Base-by-base conservation (phyloP, 2,888 invertebrate species). In the Mythimna pallens region DNA sequence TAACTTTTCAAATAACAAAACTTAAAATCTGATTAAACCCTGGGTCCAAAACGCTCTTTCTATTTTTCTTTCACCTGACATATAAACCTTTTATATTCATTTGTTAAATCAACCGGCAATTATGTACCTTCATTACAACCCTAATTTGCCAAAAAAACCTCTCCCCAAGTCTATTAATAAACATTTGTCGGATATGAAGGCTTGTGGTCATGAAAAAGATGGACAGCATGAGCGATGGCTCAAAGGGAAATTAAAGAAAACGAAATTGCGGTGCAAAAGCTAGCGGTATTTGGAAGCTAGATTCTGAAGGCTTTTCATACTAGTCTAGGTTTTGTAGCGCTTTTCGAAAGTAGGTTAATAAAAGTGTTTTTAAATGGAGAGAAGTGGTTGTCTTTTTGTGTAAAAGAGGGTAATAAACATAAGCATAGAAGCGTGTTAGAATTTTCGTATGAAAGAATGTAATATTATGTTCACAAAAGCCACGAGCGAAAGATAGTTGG, bases 221-320 rank as follows among this genome's bases (percentile, higher is more conserved):
- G 85, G 91, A 89, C 91, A 90, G 81, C 59, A 80, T 86, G 90
- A 91, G 86, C 76, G 90, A 90, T 88, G 80, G 84, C 78, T 88
- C 82, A 86, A 89, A 90, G 87, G 88, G 88, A 89, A 91, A 91
- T 90, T 88, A 88, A 87, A 86, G 91, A 89, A 91, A 90, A 86
- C 86, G 84, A 89, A 90, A 90, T 88, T 88, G 87, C 79, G 82
- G 76, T 85, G 78, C 47, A 70, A 47, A 68, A 65, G 30, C 65
- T 40, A 71, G 63, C 64, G 59, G 80, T 73, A 80, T 82, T 82
- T 76, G 77, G 73, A 82, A 77, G 78, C 80, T 84, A 86, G 75
- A 74, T 78, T 75, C 70, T 65, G 78, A 84, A 83, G 67, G 71
- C 63, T 61, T 81, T 87, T 79, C 66, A 72, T 61, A 57, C 63